phyloP scores from a whole-genome alignment of 2,113 vertebrate genomes.

The Caretta caretta region DNA sequence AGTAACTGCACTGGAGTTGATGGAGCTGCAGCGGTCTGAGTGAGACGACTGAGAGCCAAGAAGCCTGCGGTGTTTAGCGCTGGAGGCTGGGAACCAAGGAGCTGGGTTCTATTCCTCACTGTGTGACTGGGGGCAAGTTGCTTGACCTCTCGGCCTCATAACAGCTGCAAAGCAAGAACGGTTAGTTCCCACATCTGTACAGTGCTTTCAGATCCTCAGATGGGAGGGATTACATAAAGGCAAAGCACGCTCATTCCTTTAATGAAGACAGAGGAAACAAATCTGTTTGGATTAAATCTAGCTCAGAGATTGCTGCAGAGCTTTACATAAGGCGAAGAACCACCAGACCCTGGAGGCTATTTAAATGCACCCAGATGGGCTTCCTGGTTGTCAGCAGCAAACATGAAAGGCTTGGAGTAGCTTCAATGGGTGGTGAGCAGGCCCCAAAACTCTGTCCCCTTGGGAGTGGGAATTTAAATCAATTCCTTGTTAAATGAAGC shows the following conservation, averaged over 20 bases:
- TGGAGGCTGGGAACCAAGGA: neutral
- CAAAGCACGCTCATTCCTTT: neutral
- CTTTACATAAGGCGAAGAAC: neutral
- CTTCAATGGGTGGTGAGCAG: neutral
- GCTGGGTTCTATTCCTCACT: neutral
- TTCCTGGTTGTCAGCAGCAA: neutral
- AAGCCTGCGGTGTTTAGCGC: neutral
- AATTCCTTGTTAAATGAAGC: neutral
- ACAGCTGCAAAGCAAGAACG: neutral
- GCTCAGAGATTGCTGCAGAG: neutral
- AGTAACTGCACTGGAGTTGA: neutral
- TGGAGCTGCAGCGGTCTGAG: neutral
- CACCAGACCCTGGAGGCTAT: neutral
- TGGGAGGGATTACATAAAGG: neutral
- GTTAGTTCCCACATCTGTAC: neutral
- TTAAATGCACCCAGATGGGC: neutral
- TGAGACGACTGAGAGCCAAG: neutral
- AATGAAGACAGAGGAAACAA: neutral
- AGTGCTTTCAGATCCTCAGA: neutral
- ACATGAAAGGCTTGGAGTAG: neutral
- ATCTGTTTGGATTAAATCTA: neutral
- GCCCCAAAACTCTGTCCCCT: neutral
- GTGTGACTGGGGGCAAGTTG: neutral
- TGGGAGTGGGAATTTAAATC: neutral
- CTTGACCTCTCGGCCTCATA: neutral